Percentiles rank a stretch among this genome's conserved stretches.
phyloP scores from a whole-genome alignment of 2,888 invertebrate genomes.

The Megaustenia siamemsis region DNA sequence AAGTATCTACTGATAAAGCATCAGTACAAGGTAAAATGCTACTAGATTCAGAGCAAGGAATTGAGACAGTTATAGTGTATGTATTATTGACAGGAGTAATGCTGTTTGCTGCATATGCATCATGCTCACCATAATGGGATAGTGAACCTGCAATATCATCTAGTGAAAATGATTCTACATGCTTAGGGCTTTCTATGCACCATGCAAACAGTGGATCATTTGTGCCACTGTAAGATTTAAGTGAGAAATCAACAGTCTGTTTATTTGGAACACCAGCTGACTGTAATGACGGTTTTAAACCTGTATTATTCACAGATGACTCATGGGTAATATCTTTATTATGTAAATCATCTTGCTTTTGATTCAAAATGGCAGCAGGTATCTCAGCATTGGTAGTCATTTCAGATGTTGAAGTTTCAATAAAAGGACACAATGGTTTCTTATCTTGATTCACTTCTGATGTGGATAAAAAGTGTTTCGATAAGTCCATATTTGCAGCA shows the following conservation, averaged over 20 bases:
- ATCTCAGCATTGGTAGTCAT: neutral
- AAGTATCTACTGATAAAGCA: neutral
- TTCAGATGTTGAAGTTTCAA: neutral
- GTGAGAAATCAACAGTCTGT: neutral
- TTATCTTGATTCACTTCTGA: neutral
- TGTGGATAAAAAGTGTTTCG: neutral
- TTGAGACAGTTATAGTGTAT: conserved; percentile 27
- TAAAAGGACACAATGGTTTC: neutral
- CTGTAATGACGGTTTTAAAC: neutral
- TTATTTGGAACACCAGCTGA: neutral
- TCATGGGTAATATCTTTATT: neutral
- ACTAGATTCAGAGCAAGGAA: neutral
- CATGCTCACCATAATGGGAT: neutral
- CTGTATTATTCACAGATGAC: neutral
- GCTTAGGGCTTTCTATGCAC: neutral
- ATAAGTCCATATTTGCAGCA: neutral
- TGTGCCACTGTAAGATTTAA: neutral
- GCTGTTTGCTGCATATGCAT: neutral
- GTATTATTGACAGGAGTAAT: neutral
- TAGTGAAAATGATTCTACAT: neutral
- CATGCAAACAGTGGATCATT: conserved; percentile 40
- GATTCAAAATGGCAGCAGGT: neutral
- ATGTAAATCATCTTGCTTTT: neutral
- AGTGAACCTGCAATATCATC: neutral
- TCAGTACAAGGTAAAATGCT: neutral